Evolutionary conservation across 2,888 invertebrate genomes (phyloP), one percentile per base, ranked within the genome.

Genomic region (Toxonevra muliebris): DNA sequence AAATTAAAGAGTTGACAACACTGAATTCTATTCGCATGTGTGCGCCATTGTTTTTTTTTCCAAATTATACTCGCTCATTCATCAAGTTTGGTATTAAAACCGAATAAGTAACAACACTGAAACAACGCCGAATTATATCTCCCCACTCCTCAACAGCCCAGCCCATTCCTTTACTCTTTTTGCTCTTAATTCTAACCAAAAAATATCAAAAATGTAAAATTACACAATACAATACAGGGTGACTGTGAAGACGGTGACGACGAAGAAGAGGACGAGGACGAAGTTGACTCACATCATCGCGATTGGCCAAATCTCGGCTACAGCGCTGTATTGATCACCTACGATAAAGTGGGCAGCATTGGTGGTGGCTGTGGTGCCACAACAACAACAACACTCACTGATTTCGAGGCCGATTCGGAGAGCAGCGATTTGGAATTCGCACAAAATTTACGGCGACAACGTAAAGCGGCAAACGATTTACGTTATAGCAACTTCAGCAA

Each of bases 331-430:
- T 71, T 76, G 73, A 75, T 75, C 71, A 74, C 73, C 67, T 72
- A 60, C 58, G 66, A 69, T 50, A 67, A 66, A 15, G 41, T 59
- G 19, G 45, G 60, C 61, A 65, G 52, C 52, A 72, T 75, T 58
- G 73, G 71, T 43, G 70, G 74, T 40, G 71, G 71, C 64, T 57
- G 62, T 65, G 48, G 57, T 50, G 60, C 73, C 41, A 69, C 71
- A n/a, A 73, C 76, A 42, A 71, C 76, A 15, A 76, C 81, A 12
- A 80, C 80, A 2, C 74, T 82, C 43, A 84, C 82, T 65, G 88
- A 88, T 74, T 89, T 88, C 77, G 89, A 89, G 75, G 89, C 89
- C 42, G 89, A 89, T 77, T 89, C 89, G 59, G 89, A 89, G 76
- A 86, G 85, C 74, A 86, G 86, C 73, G 86, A 88, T 71, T 70